These are phyloP conservation scores for Selenia dentaria DNA, from an alignment of 2,888 invertebrate genomes.

Conservation along the genomic window DNA sequence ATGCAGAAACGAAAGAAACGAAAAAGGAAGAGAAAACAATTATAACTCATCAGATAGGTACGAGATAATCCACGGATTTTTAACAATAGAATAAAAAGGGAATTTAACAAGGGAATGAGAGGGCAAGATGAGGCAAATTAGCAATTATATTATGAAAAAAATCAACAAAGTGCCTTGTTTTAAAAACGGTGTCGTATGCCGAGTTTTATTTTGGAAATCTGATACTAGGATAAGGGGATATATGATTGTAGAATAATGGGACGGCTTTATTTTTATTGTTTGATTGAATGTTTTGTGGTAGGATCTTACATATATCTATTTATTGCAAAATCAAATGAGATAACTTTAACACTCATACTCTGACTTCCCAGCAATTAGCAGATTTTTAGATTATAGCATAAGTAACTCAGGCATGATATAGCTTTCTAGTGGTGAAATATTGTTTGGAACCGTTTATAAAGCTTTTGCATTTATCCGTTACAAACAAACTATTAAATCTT, in stretches of 20 bases:
- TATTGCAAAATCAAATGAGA: no score
- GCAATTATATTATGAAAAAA: constrained; percentile 78
- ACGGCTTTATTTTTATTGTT: no score
- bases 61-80: constrained; percentile 63
- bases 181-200: constrained; percentile 56
- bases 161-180: constrained; percentile 46
- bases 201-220: constrained; percentile 55
- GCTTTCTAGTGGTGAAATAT: no score
- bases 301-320: no score
- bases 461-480: no score
- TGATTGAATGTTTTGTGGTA: no score
- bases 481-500: no score
- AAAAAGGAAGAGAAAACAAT: constrained; percentile 61
- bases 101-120: constrained; percentile 42
- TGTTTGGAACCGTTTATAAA: no score
- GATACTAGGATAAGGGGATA: constrained; percentile 33
- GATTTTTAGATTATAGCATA: no score
- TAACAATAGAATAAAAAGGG: constrained; percentile 57
- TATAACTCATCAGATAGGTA: constrained; percentile 75
- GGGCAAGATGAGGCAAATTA: constrained; percentile 65
- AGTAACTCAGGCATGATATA: no score
- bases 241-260: constrained; percentile 29
- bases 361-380: no score
- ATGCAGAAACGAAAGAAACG: constrained; percentile 61
- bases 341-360: no score